A percentile compares a stretch with the other conserved stretches of the same genome.
Evolutionary conservation across 2,888 invertebrate genomes (phyloP).

Genomic region (Cerastis leucographa): DNA sequence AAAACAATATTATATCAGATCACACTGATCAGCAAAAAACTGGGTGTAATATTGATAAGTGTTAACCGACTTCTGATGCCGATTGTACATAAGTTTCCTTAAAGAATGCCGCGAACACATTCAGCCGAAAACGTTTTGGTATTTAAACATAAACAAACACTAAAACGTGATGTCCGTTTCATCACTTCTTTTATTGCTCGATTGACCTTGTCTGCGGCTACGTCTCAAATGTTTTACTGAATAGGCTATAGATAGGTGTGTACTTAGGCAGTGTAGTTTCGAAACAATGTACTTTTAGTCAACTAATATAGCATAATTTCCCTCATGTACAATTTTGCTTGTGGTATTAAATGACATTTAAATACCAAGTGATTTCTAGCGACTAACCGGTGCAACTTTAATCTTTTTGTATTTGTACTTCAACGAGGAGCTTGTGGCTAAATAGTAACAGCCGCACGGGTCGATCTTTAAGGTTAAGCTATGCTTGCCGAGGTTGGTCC

Average conservation of each 20-base stretch:
- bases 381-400: neutral
- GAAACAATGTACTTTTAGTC: neutral
- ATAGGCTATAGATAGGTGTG: neutral
- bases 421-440: too few relatives aligned
- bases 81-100: neutral
- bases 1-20: too few relatives aligned
- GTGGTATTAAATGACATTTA: neutral
- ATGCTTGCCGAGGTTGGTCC: too few relatives aligned
- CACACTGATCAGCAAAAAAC: too few relatives aligned
- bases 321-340: neutral
- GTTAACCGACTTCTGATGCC: too few relatives aligned
- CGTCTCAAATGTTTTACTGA: neutral
- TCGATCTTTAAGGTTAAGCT: too few relatives aligned
- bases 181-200: conserved; percentile 1
- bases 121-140: conserved; percentile 1
- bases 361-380: neutral
- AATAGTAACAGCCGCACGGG: too few relatives aligned
- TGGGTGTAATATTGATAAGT: too few relatives aligned
- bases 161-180: neutral
- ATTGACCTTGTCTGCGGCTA: conserved; percentile 12
- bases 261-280: neutral
- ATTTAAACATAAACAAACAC: conserved; percentile 5
- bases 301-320: neutral
- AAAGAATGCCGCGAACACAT: neutral
- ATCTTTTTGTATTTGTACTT: too few relatives aligned